Evolutionary conservation across 2,888 invertebrate species (phyloP).

Genomic region (Sylvicola cinctus): DNA sequence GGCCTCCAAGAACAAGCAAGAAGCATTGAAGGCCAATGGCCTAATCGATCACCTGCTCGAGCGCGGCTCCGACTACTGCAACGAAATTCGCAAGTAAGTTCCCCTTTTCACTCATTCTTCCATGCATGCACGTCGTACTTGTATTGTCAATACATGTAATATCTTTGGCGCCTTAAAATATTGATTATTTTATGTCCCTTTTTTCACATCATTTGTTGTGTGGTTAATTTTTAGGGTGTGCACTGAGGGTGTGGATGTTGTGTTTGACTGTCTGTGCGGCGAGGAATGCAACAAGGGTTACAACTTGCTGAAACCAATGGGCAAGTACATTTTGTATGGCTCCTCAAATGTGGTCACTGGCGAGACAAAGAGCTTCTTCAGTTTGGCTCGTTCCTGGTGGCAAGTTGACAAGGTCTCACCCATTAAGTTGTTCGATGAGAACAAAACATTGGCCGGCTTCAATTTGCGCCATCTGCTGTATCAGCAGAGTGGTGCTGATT

Average conservation of each 20-base stretch:
- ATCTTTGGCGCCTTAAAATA: no score
- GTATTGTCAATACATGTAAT: no score
- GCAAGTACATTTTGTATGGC: constrained; percentile 72
- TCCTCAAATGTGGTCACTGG: constrained; percentile 77
- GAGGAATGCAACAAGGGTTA: constrained; percentile 77
- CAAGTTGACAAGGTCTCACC: constrained; percentile 81
- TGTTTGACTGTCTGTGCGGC: constrained; percentile 72
- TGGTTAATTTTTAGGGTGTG: no score
- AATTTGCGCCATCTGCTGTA: constrained; percentile 68
- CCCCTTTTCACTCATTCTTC: no score
- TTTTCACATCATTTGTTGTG: no score
- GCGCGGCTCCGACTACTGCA: constrained; percentile 58
- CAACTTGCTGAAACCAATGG: constrained; percentile 66
- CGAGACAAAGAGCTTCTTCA: constrained; percentile 80
- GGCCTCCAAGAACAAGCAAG: constrained; percentile 68
- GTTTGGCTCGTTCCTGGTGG: constrained; percentile 83
- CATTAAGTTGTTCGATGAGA: constrained; percentile 73
- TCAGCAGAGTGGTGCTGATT: constrained; percentile 50
- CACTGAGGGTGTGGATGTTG: constrained; percentile 63
- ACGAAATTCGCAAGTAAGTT: constrained; percentile 65
- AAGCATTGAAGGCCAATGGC: constrained; percentile 50
- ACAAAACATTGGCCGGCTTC: constrained; percentile 63
- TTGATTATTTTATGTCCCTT: no score
- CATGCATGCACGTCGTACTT: no score
- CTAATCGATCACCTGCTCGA: constrained; percentile 61